Conservation (phyloP, 2,797 vertebrate species). For the Catamblyrhynchus diadema region DNA sequence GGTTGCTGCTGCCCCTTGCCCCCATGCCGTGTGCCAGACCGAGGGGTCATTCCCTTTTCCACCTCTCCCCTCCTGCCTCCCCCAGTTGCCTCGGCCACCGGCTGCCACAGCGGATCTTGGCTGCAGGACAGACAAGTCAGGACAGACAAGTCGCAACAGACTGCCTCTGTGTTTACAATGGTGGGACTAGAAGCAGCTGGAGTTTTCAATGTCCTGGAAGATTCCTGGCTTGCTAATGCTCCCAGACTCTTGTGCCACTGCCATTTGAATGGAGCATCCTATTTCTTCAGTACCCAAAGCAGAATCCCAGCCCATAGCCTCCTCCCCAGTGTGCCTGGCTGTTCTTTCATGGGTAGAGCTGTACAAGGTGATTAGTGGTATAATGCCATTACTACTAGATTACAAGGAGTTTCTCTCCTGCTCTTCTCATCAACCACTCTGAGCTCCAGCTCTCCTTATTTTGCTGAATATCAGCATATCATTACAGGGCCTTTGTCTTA, state of each 20-base stretch:
- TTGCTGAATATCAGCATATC: not conserved
- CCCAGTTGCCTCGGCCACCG: fast-evolving
- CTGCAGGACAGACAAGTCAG: not conserved
- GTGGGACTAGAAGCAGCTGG: not conserved
- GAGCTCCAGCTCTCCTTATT: not conserved
- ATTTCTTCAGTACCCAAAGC: not conserved
- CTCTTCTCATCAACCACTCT: not conserved
- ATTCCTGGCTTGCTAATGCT: not conserved
- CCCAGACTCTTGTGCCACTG: not conserved
- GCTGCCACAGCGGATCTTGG: fast-evolving
- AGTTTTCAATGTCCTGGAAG: not conserved
- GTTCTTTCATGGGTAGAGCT: not conserved
- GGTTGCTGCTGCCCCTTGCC: not conserved
- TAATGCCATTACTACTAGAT: not conserved
- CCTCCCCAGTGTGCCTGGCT: not conserved
- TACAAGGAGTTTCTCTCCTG: not conserved
- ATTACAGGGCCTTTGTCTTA: not conserved
- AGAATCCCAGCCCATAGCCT: not conserved
- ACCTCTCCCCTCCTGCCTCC: too few species aligned
- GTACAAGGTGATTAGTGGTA: not conserved
- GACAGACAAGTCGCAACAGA: not conserved
- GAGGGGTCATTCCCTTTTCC: not conserved
- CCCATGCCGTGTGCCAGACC: fast-evolving
- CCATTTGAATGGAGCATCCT: not conserved
- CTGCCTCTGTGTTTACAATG: not conserved